phyloP scores from a whole-genome alignment of 2,888 invertebrate genomes.

The Eupithecia pulchellata region DNA sequence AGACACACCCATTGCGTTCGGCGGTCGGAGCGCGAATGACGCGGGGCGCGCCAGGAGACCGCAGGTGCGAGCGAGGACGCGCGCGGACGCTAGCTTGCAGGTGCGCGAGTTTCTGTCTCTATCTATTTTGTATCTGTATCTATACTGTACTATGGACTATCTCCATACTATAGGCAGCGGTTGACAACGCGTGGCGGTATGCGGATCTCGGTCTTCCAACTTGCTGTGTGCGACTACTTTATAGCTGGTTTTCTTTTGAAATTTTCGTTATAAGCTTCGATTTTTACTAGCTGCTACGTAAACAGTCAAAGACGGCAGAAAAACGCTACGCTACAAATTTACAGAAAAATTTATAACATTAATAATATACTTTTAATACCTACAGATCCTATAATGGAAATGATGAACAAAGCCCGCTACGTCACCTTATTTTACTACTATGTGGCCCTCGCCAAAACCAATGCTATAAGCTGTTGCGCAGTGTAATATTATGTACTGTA shows the following conservation, averaged over 20 bases:
- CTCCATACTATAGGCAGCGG: neutral
- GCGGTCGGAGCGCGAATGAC: conserved; percentile 79
- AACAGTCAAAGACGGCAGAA: neutral
- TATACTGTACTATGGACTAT: neutral
- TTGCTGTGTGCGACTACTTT: neutral
- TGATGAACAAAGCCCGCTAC: too few species aligned
- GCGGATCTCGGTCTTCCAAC: neutral
- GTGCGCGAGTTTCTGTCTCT: conserved; percentile 2
- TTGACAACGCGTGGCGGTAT: neutral
- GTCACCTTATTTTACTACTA: too few species aligned
- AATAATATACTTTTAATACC: neutral
- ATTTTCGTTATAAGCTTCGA: too few species aligned
- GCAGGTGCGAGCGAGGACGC: neutral
- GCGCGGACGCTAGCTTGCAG: neutral
- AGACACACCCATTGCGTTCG: conserved; percentile 80
- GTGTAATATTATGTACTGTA: neutral
- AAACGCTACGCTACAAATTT: neutral
- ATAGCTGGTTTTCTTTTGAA: neutral
- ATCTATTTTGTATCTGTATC: conserved; percentile 1
- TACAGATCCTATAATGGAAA: too few species aligned
- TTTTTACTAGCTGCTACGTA: neutral
- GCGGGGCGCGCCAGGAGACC: conserved; percentile 18
- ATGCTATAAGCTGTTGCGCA: neutral
- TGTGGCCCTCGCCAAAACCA: neutral
- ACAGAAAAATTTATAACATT: neutral